These are phyloP conservation scores for Aurelia coerulea DNA, from an alignment of 30 jellyfish, hydroid and myxozoan species.

Conservation along the genomic window DNA sequence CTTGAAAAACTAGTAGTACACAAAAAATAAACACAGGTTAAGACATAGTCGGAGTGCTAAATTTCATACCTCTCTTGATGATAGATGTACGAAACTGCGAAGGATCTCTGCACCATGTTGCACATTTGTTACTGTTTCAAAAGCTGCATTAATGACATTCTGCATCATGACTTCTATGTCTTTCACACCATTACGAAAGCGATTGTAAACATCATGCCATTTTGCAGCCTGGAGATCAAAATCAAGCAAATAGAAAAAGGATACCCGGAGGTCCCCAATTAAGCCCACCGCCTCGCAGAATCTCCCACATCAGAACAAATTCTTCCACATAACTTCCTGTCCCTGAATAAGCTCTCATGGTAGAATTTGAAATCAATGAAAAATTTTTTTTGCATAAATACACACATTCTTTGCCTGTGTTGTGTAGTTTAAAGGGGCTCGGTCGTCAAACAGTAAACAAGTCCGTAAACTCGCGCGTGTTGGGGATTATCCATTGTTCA, in stretches of 20 bases:
- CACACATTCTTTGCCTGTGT: too few species aligned
- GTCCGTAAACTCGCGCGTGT: too few species aligned
- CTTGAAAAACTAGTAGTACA: too few species aligned
- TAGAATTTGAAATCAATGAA: too few species aligned
- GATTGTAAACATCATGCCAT: constrained; percentile 98
- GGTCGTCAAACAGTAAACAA: too few species aligned
- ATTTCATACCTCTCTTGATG: constrained; percentile 82
- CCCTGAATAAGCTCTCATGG: too few species aligned
- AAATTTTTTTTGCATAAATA: too few species aligned
- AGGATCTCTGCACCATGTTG: constrained; percentile 93
- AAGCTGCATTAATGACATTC: constrained; percentile 86
- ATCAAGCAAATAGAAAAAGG: not conserved
- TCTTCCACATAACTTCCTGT: too few species aligned
- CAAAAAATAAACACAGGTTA: too few species aligned
- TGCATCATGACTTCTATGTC: constrained; percentile 98
- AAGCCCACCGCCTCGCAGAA: not conserved
- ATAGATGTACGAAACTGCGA: constrained; percentile 85
- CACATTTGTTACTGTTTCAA: constrained; percentile 93
- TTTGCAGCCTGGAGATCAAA: constrained; percentile 78
- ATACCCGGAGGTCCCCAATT: not conserved
- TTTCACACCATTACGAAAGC: constrained; percentile 90
- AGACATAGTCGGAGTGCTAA: not conserved
- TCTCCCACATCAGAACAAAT: too few species aligned
- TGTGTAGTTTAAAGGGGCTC: too few species aligned
- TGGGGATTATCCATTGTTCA: too few species aligned